These are phyloP conservation scores for Heteromormyrus szaboi DNA, from an alignment of 2,797 vertebrate genomes.

Conservation along the genomic window DNA sequence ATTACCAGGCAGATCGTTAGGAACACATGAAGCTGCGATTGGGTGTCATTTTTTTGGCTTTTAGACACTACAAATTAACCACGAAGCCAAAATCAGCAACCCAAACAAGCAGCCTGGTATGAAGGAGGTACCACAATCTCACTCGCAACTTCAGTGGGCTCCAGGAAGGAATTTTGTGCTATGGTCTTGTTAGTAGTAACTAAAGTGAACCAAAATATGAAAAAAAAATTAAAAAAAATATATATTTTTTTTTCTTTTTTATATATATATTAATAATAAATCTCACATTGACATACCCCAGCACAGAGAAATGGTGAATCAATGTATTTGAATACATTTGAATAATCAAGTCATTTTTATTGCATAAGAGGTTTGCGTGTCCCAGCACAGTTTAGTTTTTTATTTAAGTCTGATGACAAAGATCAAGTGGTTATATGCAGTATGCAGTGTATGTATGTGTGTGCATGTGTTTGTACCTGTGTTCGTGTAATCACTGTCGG, in stretches of 20 bases:
- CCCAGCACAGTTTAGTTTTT: not conserved
- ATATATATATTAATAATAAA: not conserved
- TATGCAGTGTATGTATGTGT: not conserved
- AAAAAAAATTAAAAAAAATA: too few relatives aligned
- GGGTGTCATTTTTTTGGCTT: conserved; percentile 11
- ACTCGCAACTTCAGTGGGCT: conserved; percentile 27
- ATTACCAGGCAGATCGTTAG: conserved; percentile 16
- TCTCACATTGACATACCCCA: not conserved
- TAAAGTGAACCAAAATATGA: not conserved
- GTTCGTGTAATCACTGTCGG: not conserved
- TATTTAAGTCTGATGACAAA: not conserved
- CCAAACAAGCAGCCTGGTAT: conserved; percentile 30
- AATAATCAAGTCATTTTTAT: conserved; percentile 10
- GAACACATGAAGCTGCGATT: not conserved
- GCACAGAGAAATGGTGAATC: not conserved
- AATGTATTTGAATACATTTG: conserved; percentile 7
- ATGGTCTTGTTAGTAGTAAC: not conserved
- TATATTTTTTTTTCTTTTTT: too few relatives aligned
- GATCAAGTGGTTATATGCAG: not conserved
- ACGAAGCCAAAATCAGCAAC: conserved; percentile 38
- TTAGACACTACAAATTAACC: conserved; percentile 16
- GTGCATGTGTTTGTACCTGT: not conserved
- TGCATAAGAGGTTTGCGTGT: not conserved
- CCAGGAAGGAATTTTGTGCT: not conserved
- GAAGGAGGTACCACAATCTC: conserved; percentile 36